A percentile compares a stretch with the other conserved stretches of the same genome.
phyloP scores from a whole-genome alignment of 2,113 vertebrate species.

The Petrocephalus microphthalmus region DNA sequence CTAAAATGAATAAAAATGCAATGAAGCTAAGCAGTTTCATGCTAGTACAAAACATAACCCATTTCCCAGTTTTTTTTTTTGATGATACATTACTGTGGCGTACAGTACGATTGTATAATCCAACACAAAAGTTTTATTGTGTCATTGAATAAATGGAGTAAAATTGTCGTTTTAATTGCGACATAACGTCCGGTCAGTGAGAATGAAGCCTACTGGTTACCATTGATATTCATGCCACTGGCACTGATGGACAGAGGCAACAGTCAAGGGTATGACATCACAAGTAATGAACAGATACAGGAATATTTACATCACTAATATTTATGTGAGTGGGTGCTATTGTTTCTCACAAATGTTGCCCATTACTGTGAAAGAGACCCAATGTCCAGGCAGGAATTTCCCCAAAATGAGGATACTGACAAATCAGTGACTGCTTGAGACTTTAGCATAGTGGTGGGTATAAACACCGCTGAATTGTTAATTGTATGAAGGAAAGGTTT shows the following conservation, averaged over 20 bases:
- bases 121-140: neutral
- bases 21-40: neutral
- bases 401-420: neutral
- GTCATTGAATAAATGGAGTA: neutral
- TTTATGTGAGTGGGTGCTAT: neutral
- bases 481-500: neutral
- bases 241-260: neutral
- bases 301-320: neutral
- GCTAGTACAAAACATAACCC: neutral
- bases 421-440: neutral
- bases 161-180: neutral
- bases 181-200: neutral
- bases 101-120: neutral
- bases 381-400: neutral
- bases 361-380: neutral
- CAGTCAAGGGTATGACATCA: neutral
- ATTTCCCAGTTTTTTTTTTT: neutral
- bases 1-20: neutral
- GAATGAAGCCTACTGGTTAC: neutral
- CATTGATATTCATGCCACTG: neutral
- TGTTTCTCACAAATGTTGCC: neutral
- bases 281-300: neutral
- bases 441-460: neutral
- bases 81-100: neutral
- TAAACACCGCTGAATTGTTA: neutral